phyloP scores from a whole-genome alignment of 2,113 vertebrate genomes.

The Pseudopipra pipra region DNA sequence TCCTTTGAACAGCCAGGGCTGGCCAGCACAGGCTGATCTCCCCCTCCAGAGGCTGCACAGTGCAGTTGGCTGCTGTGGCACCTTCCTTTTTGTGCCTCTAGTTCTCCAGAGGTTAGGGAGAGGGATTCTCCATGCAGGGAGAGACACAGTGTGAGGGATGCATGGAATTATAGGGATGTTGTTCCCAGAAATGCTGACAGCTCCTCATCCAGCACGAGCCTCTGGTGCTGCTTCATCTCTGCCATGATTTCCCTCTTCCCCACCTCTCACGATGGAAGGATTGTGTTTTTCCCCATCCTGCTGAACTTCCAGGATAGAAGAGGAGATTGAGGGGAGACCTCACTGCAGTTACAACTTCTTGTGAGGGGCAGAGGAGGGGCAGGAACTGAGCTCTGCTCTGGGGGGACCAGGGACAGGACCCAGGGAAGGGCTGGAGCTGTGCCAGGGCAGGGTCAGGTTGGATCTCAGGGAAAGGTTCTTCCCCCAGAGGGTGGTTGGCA shows the following conservation, averaged over 20 bases:
- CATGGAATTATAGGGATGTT: fast-evolving
- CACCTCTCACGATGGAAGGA: not conserved
- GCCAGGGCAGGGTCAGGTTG: no score
- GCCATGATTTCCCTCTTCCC: constrained; percentile 19
- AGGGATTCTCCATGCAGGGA: not conserved
- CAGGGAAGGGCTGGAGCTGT: no score
- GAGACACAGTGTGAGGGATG: not conserved
- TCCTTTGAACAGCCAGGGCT: fast-evolving
- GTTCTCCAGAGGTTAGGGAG: not conserved
- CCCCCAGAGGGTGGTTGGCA: no score
- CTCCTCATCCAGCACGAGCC: not conserved
- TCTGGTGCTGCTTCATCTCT: not conserved
- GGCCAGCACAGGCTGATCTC: not conserved
- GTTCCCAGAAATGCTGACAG: not conserved
- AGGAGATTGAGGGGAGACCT: no score
- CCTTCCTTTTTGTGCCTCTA: not conserved
- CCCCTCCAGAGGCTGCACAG: not conserved
- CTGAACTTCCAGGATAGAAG: not conserved
- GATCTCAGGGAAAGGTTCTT: no score
- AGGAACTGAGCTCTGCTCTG: no score
- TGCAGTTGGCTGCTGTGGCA: fast-evolving
- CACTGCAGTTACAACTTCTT: no score
- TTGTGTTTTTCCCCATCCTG: not conserved
- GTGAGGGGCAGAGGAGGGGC: no score
- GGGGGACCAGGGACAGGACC: no score